phyloP scores from a whole-genome alignment of 2,797 vertebrate genomes.

The Perdix hodgsoniae region DNA sequence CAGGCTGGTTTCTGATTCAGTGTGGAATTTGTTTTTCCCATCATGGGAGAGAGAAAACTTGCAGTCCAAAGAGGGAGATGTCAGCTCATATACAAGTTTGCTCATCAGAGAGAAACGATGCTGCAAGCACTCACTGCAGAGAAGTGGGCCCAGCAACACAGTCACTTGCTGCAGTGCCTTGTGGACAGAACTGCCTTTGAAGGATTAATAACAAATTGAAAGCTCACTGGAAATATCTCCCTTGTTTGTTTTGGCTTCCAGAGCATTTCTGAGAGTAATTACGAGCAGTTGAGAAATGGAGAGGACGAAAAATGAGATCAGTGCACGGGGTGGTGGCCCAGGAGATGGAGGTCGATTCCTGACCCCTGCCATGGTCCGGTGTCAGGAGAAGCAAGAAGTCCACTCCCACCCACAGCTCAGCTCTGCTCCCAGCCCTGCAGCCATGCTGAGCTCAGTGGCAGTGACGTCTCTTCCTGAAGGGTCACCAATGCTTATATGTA shows the following conservation, averaged over 20 bases:
- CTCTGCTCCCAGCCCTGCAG: background rate
- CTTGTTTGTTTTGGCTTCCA: conserved; percentile 61
- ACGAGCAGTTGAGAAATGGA: background rate
- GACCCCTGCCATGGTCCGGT: background rate
- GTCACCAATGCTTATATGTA: background rate
- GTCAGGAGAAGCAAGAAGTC: background rate
- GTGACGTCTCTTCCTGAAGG: background rate
- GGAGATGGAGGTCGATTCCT: conserved; percentile 25
- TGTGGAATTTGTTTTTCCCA: background rate
- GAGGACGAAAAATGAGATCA: background rate
- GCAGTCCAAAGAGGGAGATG: conserved; percentile 25
- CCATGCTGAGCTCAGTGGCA: accelerated
- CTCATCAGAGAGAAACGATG: background rate
- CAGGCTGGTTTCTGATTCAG: background rate
- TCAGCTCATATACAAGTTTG: background rate
- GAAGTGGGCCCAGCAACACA: background rate
- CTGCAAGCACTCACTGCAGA: background rate
- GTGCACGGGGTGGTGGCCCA: background rate
- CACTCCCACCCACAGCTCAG: background rate
- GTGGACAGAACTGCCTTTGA: conserved; percentile 19
- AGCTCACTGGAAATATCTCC: conserved; percentile 28
- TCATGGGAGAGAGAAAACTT: background rate
- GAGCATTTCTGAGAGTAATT: conserved; percentile 17
- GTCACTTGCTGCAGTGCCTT: background rate
- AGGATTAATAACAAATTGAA: conserved; percentile 7